Percentiles rank a stretch among this genome's conserved stretches.
phyloP scores from a whole-genome alignment of 1,140 invertebrate genomes.

The Bombus impatiens region DNA sequence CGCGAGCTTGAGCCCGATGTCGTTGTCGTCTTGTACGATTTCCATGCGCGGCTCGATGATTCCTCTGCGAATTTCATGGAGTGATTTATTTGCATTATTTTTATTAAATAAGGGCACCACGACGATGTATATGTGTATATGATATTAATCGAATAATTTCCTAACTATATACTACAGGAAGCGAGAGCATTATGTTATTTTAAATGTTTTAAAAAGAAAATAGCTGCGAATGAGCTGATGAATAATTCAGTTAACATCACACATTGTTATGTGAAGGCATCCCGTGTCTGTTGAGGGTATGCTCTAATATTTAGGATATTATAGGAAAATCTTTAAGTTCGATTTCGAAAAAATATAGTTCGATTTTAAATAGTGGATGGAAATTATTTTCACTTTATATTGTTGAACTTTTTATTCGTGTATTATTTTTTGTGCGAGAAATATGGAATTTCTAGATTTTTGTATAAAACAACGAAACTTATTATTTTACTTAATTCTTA shows the following conservation, averaged over 20 bases:
- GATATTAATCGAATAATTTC: slow-evolving; percentile 39
- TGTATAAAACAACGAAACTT: not conserved
- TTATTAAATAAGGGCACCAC: slow-evolving; percentile 21
- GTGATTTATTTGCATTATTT: slow-evolving; percentile 74
- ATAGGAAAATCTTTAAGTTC: not conserved
- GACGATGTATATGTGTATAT: slow-evolving; percentile 9
- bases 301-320: slow-evolving; percentile 18
- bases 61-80: slow-evolving; percentile 82
- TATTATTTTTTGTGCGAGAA: slow-evolving; percentile 3
- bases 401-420: not conserved
- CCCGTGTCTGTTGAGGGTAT: not conserved
- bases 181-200: slow-evolving; percentile 22
- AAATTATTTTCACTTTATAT: not conserved
- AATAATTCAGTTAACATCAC: slow-evolving; percentile 5
- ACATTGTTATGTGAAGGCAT: slow-evolving; percentile 32
- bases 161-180: slow-evolving; percentile 29
- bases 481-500: not conserved
- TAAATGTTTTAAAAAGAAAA: not conserved
- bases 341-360: not conserved
- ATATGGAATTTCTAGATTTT: not conserved
- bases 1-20: slow-evolving; percentile 79
- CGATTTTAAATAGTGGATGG: not conserved
- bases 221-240: not conserved
- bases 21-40: slow-evolving; percentile 82
- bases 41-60: slow-evolving; percentile 81